phyloP scores from a whole-genome alignment of 2,888 invertebrate genomes.

The Spisula subtruncata region DNA sequence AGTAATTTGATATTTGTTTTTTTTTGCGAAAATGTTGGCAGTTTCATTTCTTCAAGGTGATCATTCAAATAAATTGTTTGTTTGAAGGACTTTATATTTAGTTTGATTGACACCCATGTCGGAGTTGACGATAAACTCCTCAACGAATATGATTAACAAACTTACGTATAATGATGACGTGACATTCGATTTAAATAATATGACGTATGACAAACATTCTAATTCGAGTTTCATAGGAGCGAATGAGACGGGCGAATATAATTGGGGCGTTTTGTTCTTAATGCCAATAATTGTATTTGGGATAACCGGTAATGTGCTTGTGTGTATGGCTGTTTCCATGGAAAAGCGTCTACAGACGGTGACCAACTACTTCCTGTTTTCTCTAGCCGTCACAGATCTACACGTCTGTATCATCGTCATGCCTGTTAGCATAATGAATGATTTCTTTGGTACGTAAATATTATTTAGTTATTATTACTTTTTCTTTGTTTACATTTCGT shows the following conservation, averaged over 20 bases:
- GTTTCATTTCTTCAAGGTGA: not conserved
- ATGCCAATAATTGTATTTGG: constrained; percentile 83
- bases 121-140: not conserved
- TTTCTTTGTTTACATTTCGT: not conserved
- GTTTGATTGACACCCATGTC: constrained; percentile 10
- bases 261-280: constrained; percentile 81
- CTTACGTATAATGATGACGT: not conserved
- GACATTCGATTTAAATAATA: constrained; percentile 20
- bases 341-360: constrained; percentile 97
- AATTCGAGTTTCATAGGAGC: constrained; percentile 31
- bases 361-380: constrained; percentile 97
- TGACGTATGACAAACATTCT: constrained; percentile 11
- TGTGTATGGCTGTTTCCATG: constrained; percentile 96
- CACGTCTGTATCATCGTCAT: constrained; percentile 97
- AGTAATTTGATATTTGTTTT: not conserved
- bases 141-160: not conserved
- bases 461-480: not conserved
- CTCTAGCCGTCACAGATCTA: constrained; percentile 97
- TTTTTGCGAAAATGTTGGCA: not conserved
- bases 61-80: not conserved
- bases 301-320: constrained; percentile 93
- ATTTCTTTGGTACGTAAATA: constrained; percentile 94
- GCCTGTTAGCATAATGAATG: constrained; percentile 97
- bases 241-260: constrained; percentile 60
- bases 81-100: not conserved